Conservation (phyloP, 2,113 vertebrate genomes). For the Callopanchax toddi region DNA sequence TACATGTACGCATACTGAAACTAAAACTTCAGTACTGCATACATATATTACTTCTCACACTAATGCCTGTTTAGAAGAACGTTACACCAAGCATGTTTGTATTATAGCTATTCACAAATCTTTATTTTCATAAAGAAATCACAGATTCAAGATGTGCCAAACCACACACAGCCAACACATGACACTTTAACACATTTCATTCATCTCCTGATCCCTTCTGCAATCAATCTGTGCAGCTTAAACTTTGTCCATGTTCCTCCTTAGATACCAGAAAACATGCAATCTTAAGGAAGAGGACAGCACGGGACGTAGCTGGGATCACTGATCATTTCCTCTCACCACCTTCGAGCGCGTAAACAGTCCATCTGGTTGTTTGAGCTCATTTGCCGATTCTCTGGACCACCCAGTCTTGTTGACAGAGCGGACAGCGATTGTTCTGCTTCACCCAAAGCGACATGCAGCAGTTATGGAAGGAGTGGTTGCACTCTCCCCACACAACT, state of each 20-base stretch:
- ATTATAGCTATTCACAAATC: constrained; percentile 43
- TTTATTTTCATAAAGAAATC: constrained; percentile 54
- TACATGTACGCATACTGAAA: not conserved
- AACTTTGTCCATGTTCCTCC: constrained; percentile 34
- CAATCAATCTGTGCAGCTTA: constrained; percentile 16
- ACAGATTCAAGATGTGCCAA: constrained; percentile 46
- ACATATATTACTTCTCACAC: not conserved
- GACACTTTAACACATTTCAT: constrained; percentile 33
- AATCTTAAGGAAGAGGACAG: constrained; percentile 34
- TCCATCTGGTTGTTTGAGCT: constrained; percentile 38
- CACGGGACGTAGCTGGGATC: constrained; percentile 30
- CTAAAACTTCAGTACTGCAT: not conserved
- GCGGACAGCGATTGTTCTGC: constrained; percentile 98
- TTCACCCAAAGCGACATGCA: constrained; percentile 99
- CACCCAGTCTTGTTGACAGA: constrained; percentile 99
- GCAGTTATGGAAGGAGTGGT: constrained; percentile 99
- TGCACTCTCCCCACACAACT: constrained; percentile 99
- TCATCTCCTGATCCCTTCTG: constrained; percentile 7
- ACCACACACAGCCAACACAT: constrained; percentile 43
- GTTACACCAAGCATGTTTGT: not conserved
- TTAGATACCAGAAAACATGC: constrained; percentile 55
- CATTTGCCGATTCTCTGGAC: constrained; percentile 99
- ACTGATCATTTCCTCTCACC: constrained; percentile 31
- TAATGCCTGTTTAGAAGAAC: not conserved
- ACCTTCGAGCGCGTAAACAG: constrained; percentile 14